Evolutionary conservation across 2,888 invertebrate genomes (phyloP).

Genomic region (Rhimphoctona megacephalus): DNA sequence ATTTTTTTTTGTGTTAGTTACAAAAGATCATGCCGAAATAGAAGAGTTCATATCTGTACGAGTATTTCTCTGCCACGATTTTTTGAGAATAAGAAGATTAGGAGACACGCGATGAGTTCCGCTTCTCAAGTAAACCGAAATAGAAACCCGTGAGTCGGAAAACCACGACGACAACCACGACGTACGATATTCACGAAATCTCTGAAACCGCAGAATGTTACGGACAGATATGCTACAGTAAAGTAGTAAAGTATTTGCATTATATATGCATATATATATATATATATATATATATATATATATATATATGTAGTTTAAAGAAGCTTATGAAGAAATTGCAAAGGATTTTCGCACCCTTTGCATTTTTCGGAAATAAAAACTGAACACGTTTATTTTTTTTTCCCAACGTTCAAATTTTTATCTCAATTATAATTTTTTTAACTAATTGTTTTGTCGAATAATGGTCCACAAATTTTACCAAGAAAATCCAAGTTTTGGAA

Average conservation of each 20-base stretch:
- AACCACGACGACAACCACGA: slow-evolving; percentile 53
- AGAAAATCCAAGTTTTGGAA: background rate
- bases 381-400: background rate
- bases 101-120: slow-evolving; percentile 56
- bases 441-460: background rate
- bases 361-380: background rate
- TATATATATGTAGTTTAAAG: background rate
- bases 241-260: slow-evolving; percentile 14
- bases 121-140: slow-evolving; percentile 57
- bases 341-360: background rate
- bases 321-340: background rate
- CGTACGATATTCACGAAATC: slow-evolving; percentile 50
- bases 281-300: background rate
- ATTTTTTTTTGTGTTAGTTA: background rate
- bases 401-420: background rate
- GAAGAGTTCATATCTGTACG: background rate
- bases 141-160: slow-evolving; percentile 60
- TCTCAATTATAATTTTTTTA: background rate
- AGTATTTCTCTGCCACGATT: slow-evolving; percentile 39
- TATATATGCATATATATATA: background rate
- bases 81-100: slow-evolving; percentile 54
- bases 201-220: slow-evolving; percentile 53
- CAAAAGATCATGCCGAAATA: background rate
- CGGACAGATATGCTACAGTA: slow-evolving; percentile 28
- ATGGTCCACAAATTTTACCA: background rate